Evolutionary conservation across 2,888 invertebrate species (phyloP), one percentile per base, ranked within the genome.

Genomic region (Drosophila ustulata): DNA sequence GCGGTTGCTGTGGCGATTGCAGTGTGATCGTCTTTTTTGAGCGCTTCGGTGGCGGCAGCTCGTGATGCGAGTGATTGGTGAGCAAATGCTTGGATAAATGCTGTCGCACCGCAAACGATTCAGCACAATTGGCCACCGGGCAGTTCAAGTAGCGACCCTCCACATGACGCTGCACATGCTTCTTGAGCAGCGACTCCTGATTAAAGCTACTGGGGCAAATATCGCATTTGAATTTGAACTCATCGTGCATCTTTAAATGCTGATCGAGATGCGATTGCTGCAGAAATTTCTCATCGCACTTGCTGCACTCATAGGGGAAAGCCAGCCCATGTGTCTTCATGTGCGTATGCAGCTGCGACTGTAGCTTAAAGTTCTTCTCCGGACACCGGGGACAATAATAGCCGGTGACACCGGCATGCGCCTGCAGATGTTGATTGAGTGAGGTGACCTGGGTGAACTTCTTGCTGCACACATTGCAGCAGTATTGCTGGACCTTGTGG

Each of bases 361-460:
- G 93, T 55, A 92, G 90, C 70, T 92, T 92, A 50, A 93, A 92
- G 57, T 92, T 92, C 82, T 92, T 92, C 61, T 92, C 92, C 52
- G 92, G 93, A 79, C 92, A 92, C 28, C 91, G 90, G 0, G 93
- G 93, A 70, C 92, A 92, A 66, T 92, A 92, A 74, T 92, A 92
- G 34, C 92, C 92, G 30, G 91, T 91, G 34, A 92, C 91, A 43
- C 92, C 92, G 56, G 92, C 92, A 83, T 93, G 93, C 37, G 91
- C 91, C 72, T 92, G 92, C 76, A 93, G 80, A 81, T 93, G 93
- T 58, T 92, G 92, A 86, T 93, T 93, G 52, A 93, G 83, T 65
- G 93, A 92, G 71, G 93, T 93, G 75, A 93, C 92, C 87, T 92
- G 92, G 0, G 92, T 92, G 74, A 93, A 93, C 75, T 92, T 92